Base-by-base conservation (phyloP, 1,140 invertebrate species). In the Lasioglossum baleicum region DNA sequence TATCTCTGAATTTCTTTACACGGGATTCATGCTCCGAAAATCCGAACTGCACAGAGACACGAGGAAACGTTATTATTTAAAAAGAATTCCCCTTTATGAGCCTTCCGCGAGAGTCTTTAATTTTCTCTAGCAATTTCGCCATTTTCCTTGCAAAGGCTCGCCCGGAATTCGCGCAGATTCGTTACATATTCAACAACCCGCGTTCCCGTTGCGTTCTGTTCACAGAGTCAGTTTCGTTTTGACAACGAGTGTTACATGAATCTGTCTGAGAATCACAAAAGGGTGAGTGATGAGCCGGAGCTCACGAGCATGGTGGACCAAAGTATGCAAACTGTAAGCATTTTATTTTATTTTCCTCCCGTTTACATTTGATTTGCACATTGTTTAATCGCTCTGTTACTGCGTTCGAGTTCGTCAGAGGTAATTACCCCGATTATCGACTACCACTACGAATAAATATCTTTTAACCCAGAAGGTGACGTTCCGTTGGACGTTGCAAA, bases 171-270 rank as follows among this genome's bases (percentile, higher is more conserved):
- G 42, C 1, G 31, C 17, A n/a, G n/a, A n/a, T n/a, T n/a, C n/a
- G n/a, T n/a, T n/a, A n/a, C n/a, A n/a, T n/a, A n/a, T n/a, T n/a
- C n/a, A n/a, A n/a, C n/a, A n/a, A n/a, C n/a, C n/a, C n/a, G n/a
- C n/a, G n/a, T n/a, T n/a, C n/a, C n/a, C n/a, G n/a, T 22, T 1
- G 15, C 44, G 66, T 42, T 63, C 15, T 61, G 44, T 67, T 83
- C 87, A 90, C 95, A 99, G 98, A 99, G 98, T 95, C 98, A 99
- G 94, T 99, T 99, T 95, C 96, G 98, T 90, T 99, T 99, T 95
- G 98, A 99, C 95, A 99, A 99, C 95, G 98, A 99, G 95, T 98
- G 97, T 95, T 96, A 97, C 94, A 95, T 98, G 93, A 97, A 97
- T 94, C 95, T 99, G 91, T 97, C 97, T 93, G 97, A 98, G 94